These are phyloP conservation scores for Callithrix jacchus DNA, from an alignment of 2,113 vertebrate species.

Conservation along the genomic window DNA sequence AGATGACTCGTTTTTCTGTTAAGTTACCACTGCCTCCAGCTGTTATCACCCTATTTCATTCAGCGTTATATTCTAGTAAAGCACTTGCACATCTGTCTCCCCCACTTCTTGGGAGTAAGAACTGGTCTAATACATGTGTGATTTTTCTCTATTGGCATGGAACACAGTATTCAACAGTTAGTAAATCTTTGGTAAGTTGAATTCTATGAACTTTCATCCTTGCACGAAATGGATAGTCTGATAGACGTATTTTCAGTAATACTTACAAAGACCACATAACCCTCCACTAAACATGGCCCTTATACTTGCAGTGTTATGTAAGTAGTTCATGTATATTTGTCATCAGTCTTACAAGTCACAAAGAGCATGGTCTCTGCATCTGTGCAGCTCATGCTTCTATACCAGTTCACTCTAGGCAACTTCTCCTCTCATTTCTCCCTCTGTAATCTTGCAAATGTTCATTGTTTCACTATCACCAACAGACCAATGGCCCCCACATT, in stretches of 20 bases:
- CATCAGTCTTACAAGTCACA: background rate
- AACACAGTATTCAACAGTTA: background rate
- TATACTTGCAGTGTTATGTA: background rate
- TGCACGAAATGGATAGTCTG: background rate
- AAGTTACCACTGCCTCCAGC: background rate
- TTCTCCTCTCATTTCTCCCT: background rate
- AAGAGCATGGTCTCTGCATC: background rate
- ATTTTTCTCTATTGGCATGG: slow-evolving; percentile 8
- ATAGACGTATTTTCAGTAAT: background rate
- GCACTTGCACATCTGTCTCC: background rate
- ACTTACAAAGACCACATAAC: background rate
- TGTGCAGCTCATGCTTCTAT: background rate
- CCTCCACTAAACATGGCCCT: background rate
- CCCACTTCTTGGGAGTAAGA: background rate
- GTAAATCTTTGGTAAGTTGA: background rate
- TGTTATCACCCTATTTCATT: background rate
- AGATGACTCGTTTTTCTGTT: background rate
- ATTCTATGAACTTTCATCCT: background rate
- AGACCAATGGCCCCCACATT: background rate
- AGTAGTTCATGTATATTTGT: background rate
- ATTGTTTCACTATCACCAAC: background rate
- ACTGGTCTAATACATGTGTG: background rate
- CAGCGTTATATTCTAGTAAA: background rate
- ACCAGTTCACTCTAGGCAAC: background rate
- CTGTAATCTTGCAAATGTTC: background rate